Base-by-base conservation (phyloP, 2,797 vertebrate species). In the Sebastes itinus region DNA sequence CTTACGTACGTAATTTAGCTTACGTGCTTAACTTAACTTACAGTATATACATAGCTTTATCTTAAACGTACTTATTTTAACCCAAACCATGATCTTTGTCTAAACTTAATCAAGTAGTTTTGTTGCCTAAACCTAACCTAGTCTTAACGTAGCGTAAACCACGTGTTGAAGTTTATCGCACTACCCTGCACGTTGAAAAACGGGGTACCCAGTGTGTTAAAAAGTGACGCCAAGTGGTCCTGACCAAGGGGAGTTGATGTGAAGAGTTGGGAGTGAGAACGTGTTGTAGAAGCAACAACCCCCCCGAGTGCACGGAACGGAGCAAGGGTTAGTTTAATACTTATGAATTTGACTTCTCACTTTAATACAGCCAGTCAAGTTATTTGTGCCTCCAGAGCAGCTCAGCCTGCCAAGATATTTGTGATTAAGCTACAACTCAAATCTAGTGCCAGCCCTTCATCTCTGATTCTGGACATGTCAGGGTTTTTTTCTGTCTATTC, bases 341-440 rank as follows among this genome's bases (percentile, higher is more conserved):
- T 55, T 55, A 0, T 52, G 49, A 52, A 52, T 52, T 52, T n/a
- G 49, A 52, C 49, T 20, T 52, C 62, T 65, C 22, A 2, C 20
- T 64, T 61, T 12, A 35, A 46, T 8, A 13, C 16, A 32, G 46
- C 30, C 71, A 66, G 27, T 72, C 18, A 10, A 25, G 52, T 73
- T 73, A 49, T 83, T 72, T 78, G 33, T 80, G 80, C 81, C 74
- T 85, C 79, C 78, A 78, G 67, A 80, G 69, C 22, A 54, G 56
- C 67, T 80, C 55, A 16, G 67, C 66, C 72, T 70, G 59, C 38
- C 25, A 60, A 76, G 55, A 63, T 27, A 2, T 69, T 30, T 60
- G 32, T 62, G 6, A 84, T 65, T 52, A 82, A 86, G 81, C 81
- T 77, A 61, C 56, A 32, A 72, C 30, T 74, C 71, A 30, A 56